A percentile compares a stretch with the other conserved stretches of the same genome.
Conservation (phyloP, 2,797 vertebrate genomes). For the Dendrocincla tyrannina region DNA sequence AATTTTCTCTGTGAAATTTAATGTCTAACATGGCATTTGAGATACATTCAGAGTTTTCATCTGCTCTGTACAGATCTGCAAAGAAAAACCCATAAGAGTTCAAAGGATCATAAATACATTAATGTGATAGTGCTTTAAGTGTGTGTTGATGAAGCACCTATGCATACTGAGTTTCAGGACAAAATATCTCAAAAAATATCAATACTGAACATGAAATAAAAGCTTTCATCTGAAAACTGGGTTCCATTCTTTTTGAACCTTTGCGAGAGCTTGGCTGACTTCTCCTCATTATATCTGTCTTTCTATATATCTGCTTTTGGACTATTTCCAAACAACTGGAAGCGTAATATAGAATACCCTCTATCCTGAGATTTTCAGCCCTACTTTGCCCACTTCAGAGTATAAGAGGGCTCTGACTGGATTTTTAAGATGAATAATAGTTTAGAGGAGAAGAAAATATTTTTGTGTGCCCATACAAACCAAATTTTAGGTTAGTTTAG, state of each 20-base stretch:
- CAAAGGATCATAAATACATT: background rate
- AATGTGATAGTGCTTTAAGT: background rate
- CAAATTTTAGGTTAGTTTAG: background rate
- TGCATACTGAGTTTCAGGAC: background rate
- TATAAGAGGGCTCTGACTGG: background rate
- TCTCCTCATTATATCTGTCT: background rate
- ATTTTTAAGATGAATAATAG: background rate
- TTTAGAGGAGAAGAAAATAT: background rate
- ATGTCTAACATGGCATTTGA: background rate
- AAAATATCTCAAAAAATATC: background rate
- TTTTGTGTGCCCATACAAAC: background rate
- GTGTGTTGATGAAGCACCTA: background rate
- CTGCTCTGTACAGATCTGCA: background rate
- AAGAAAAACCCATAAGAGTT: background rate
- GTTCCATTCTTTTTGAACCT: background rate
- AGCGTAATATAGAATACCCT: background rate
- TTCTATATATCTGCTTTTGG: background rate
- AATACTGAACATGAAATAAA: background rate
- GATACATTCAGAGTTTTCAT: background rate
- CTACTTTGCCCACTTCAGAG: background rate
- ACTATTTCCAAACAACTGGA: background rate
- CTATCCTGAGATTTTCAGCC: background rate
- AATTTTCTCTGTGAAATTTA: background rate
- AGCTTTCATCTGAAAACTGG: background rate
- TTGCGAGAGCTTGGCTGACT: background rate